phyloP scores from a whole-genome alignment of 2,113 vertebrate species.

The Corvus cornix region DNA sequence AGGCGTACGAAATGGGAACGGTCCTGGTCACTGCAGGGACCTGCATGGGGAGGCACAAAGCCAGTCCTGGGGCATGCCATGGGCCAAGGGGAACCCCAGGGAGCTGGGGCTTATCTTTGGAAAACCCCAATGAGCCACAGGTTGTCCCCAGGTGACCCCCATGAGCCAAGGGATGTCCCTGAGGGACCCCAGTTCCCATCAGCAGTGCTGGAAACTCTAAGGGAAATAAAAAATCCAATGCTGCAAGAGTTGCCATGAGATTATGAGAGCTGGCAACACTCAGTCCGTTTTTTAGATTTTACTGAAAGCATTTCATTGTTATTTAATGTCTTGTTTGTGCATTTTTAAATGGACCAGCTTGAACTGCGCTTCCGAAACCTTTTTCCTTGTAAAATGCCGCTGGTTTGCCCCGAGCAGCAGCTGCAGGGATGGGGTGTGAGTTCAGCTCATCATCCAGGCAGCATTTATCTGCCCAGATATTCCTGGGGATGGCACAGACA shows the following conservation, averaged over 20 bases:
- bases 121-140: not conserved
- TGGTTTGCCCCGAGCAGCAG: not conserved
- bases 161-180: not conserved
- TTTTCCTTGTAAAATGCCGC: not conserved
- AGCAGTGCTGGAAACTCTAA: not conserved
- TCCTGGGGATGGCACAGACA: fast-evolving
- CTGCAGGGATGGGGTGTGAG: not conserved
- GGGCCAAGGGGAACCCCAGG: not conserved
- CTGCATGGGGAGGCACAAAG: not conserved
- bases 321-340: constrained; percentile 31
- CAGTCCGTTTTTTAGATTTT: not conserved
- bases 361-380: not conserved
- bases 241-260: not conserved
- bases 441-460: fast-evolving
- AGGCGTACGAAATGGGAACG: fast-evolving
- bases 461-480: fast-evolving
- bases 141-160: not conserved
- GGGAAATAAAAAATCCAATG: not conserved
- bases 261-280: not conserved
- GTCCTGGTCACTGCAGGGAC: not conserved
- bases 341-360: not conserved
- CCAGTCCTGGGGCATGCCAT: not conserved
- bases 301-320: not conserved
- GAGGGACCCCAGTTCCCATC: not conserved
- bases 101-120: not conserved